These are phyloP conservation scores for Onychostoma macrolepis DNA, from an alignment of 2,113 vertebrate genomes.

Conservation along the genomic window DNA sequence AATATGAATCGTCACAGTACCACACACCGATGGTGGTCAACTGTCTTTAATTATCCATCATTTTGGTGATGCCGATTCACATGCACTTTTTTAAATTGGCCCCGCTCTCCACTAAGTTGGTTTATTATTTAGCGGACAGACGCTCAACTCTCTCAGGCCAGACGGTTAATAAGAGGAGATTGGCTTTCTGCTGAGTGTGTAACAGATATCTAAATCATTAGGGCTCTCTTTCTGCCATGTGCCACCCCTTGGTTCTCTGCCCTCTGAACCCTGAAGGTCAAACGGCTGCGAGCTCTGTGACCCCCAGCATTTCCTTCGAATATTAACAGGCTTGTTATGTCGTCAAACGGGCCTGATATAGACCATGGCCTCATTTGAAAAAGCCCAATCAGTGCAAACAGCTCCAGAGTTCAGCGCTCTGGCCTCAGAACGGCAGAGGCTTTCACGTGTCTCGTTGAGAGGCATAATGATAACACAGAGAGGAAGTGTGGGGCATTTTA, in stretches of 20 bases:
- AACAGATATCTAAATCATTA: constrained; percentile 99
- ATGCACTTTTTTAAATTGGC: constrained; percentile 19
- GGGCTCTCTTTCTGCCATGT: constrained; percentile 85
- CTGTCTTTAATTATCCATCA: constrained; percentile 69
- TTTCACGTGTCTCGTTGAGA: constrained; percentile 75
- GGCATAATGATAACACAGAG: constrained; percentile 73
- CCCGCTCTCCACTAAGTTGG: constrained; percentile 55
- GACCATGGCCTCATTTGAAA: constrained; percentile 78
- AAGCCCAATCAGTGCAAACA: constrained; percentile 76
- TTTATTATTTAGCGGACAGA: constrained; percentile 65
- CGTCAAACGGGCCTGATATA: constrained; percentile 79
- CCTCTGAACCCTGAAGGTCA: constrained; percentile 86
- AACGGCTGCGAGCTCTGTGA: constrained; percentile 82
- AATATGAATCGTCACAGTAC: constrained; percentile 37
- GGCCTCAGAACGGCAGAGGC: constrained; percentile 62
- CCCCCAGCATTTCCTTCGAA: constrained; percentile 87
- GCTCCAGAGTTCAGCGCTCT: constrained; percentile 60
- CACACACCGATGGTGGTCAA: constrained; percentile 50
- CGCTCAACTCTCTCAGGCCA: constrained; percentile 64
- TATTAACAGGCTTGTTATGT: constrained; percentile 81
- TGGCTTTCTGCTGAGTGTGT: constrained; percentile 82
- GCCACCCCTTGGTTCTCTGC: constrained; percentile 86
- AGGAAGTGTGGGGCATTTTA: constrained; percentile 72
- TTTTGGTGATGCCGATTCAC: constrained; percentile 19
- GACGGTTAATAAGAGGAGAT: constrained; percentile 72